Evolutionary conservation across 2,888 invertebrate genomes (phyloP), one percentile per base, ranked within the genome.

Genomic region (Nephrocerus scutellatus): DNA sequence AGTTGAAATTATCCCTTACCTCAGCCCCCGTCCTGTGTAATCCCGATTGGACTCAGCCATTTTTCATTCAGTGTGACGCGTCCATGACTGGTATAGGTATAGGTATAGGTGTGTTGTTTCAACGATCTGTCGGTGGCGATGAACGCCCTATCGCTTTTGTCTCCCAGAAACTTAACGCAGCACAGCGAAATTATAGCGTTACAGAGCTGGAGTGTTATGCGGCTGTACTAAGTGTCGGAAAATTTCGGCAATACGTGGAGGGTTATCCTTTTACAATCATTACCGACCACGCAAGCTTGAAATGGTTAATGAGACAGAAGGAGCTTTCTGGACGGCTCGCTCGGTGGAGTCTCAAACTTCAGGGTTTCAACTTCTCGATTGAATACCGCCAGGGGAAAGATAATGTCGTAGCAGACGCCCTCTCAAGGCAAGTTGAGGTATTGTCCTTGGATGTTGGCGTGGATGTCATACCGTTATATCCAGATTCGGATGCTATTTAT

Each of bases 271-370:
- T 52, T 29, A 44, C 10, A 7, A 47, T 50, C 0, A 14, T 43
- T 13, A 50, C 55, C 5, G 57, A 58, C 41, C 52, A 54, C 26
- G 41, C 46, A 18, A 47, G 51, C 10, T 26, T 57, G 1, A 39
- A 47, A 30, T 59, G 54, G 52, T 38, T 59, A 1, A 39, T 50
- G 41, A 44, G 43, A 8, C 46, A 55, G 37, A 53, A 53, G 30
- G 52, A 53, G 18, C 50, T 53, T 2, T 41, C 38, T 13, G 33
- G 53, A 43, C 14, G 43, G 14, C 7, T 26, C 13, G 18, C 37
- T 4, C 19, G 53, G 10, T 56, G 36, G 36, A 30, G 36, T 20
- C n/a, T 36, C 13, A 37, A 55, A 54, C 42, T 35, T 50, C 46
- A 36, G 31, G 34, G 9, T 52, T 55, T 24, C 36, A 43, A 41